Conservation (phyloP, 2,888 invertebrate genomes). For the Pinctada fucata region DNA sequence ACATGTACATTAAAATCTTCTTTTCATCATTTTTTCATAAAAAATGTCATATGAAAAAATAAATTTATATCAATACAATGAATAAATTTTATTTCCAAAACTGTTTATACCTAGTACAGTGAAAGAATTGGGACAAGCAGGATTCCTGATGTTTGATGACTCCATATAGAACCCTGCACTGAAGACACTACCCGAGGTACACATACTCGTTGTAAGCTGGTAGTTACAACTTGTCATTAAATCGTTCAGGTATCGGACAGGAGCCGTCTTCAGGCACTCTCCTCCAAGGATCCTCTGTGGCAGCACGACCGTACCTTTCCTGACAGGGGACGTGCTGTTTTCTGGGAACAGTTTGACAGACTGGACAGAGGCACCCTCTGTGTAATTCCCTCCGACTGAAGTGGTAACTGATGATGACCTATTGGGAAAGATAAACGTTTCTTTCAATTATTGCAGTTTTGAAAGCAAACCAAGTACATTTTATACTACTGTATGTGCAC, state of each 20-base stretch:
- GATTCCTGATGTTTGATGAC: slow-evolving; percentile 45
- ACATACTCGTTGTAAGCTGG: slow-evolving; percentile 52
- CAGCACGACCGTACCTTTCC: slow-evolving; percentile 58
- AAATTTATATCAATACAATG: too few relatives aligned
- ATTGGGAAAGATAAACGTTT: too few relatives aligned
- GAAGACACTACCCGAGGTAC: slow-evolving; percentile 54
- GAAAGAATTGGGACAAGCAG: slow-evolving; percentile 51
- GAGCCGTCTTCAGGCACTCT: slow-evolving; percentile 62
- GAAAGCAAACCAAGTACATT: too few relatives aligned
- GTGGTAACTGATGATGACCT: not conserved
- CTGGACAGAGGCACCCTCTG: slow-evolving; percentile 53
- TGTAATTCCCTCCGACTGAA: slow-evolving; percentile 47
- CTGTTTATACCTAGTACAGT: slow-evolving; percentile 36
- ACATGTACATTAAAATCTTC: too few relatives aligned
- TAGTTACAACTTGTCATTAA: slow-evolving; percentile 56
- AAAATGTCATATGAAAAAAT: too few relatives aligned
- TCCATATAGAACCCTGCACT: slow-evolving; percentile 65
- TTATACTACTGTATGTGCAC: too few relatives aligned
- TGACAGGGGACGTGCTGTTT: slow-evolving; percentile 1
- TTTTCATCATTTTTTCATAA: too few relatives aligned
- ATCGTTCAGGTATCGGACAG: slow-evolving; percentile 66
- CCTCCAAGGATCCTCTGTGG: slow-evolving; percentile 64
- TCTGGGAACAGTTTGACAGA: slow-evolving; percentile 33
- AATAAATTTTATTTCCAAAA: too few relatives aligned
- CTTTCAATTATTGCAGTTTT: too few relatives aligned